These are phyloP conservation scores for Streptopelia turtur DNA, from an alignment of 2,797 vertebrate species.

Conservation along the genomic window DNA sequence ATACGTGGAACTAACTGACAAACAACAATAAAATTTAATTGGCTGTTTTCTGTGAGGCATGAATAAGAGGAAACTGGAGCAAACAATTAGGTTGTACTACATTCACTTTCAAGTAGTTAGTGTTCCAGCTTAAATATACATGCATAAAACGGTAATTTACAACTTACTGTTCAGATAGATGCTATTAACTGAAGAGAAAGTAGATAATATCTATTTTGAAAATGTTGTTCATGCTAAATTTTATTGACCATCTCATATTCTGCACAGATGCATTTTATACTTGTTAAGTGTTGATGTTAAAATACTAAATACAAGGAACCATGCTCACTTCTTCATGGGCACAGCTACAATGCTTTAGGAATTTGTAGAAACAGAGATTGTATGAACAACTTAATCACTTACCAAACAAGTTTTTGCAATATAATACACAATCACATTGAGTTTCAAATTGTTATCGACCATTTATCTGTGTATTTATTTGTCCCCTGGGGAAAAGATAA, in stretches of 20 bases:
- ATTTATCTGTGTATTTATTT: background rate
- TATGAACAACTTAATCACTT: background rate
- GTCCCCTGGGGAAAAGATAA: background rate
- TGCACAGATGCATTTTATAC: background rate
- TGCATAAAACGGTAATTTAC: background rate
- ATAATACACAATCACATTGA: background rate
- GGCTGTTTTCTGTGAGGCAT: background rate
- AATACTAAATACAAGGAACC: background rate
- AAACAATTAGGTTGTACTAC: background rate
- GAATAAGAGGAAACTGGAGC: background rate
- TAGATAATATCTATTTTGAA: background rate
- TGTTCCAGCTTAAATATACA: background rate
- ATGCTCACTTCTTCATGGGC: background rate
- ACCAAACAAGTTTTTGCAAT: background rate
- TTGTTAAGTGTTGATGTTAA: background rate
- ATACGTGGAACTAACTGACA: background rate
- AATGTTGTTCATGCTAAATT: background rate
- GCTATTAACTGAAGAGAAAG: background rate
- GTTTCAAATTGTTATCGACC: background rate
- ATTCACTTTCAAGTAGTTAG: background rate
- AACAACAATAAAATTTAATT: background rate
- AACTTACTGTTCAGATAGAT: background rate
- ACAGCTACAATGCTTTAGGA: background rate
- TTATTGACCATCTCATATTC: background rate
- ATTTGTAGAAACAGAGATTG: background rate